Evolutionary conservation across 2,797 vertebrate genomes (phyloP), one percentile per base, ranked within the genome.

Genomic region (Schizopygopsis pylzovi): DNA sequence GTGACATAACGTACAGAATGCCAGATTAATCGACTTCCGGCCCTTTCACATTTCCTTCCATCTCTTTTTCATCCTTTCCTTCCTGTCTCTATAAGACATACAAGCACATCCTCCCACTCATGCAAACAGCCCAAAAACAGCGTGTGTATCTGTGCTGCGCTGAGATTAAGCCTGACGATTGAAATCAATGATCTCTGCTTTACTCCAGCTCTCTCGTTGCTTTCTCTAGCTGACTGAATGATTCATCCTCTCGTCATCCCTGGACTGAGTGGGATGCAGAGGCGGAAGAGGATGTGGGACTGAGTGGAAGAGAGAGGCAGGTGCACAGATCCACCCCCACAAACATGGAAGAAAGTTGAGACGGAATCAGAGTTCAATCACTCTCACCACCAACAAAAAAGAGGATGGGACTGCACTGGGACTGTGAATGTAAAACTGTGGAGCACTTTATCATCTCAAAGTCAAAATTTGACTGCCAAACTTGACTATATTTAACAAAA

Each of bases 321-420:
- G 82, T 71, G 52, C 87, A 86, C 68, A 88, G 22, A 77, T 79
- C 82, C 80, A 85, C 85, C 82, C 82, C 71, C 82, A 70, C 81
- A 89, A 86, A 89, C 87, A 63, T 82, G 79, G 86, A 83, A 56
- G 88, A 80, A 77, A 87, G 65, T 52, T 85, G 70, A 84, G 78
- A 37, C 82, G 59, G 52, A 82, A 85, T 78, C 63, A 85, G 43
- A 83, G 79, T 84, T 59, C 47, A 63, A 22, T 65, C 67, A 8
- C 18, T 11, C 52, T 47, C 61, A 76, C 10, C 33, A 86, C 12
- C 11, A 22, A 33, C 56, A 37, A 80, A 56, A 84, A 52, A 67
- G 81, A 78, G 73, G 45, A 73, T 71, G 72, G 37, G 61, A 41
- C 39, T 68, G 67, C 63, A 72, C 72, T 87, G 68, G 54, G 7